Evolutionary conservation across 2,888 invertebrate species (phyloP).

Genomic region (Tribolium freemani): DNA sequence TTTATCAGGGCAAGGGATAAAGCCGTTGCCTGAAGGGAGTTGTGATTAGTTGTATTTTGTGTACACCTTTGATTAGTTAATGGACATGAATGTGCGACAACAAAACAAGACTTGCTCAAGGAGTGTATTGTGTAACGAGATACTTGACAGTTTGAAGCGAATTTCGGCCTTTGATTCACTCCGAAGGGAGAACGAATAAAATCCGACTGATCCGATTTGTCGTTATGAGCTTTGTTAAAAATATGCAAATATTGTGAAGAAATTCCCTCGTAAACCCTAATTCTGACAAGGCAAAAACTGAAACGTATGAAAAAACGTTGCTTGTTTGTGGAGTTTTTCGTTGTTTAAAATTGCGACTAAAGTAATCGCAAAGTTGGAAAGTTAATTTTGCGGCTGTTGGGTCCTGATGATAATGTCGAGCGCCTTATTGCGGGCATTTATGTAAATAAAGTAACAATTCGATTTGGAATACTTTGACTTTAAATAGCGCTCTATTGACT

Average conservation of each 20-base stretch:
- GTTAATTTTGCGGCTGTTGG: constrained; percentile 43
- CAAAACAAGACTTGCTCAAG: not conserved
- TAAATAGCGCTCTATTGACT: constrained; percentile 44
- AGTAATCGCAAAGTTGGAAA: constrained; percentile 35
- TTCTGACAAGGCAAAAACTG: too few relatives aligned
- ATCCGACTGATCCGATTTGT: constrained; percentile 29
- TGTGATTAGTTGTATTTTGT: constrained; percentile 30
- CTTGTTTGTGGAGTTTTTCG: not conserved
- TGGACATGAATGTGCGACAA: constrained; percentile 17
- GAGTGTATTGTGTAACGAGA: not conserved
- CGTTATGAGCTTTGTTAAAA: constrained; percentile 12
- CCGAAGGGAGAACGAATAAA: constrained; percentile 11
- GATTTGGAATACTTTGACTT: constrained; percentile 44
- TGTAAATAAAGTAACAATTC: constrained; percentile 46
- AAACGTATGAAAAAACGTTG: not conserved
- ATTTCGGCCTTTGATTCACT: not conserved
- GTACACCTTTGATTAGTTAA: constrained; percentile 24
- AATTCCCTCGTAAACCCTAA: too few relatives aligned
- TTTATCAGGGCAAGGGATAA: constrained; percentile 21
- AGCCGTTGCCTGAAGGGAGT: constrained; percentile 27
- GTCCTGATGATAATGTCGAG: constrained; percentile 20
- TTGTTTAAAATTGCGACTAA: constrained; percentile 26
- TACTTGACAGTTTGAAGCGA: not conserved
- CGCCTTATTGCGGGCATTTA: constrained; percentile 40
- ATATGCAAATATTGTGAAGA: constrained; percentile 25